Conservation (phyloP, 2,113 vertebrate genomes). For the Lanius ludovicianus region DNA sequence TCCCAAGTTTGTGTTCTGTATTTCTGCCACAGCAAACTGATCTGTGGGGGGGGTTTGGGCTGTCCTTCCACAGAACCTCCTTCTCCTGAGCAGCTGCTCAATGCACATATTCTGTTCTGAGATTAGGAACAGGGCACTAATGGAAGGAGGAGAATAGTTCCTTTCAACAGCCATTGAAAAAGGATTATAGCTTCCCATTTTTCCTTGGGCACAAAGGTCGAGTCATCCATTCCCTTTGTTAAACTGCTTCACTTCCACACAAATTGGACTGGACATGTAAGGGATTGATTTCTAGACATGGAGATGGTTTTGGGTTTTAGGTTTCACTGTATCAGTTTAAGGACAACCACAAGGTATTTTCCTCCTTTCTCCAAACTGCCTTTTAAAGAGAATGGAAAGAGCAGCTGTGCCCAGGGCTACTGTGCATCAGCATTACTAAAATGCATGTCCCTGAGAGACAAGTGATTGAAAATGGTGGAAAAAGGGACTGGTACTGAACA, state of each 20-base stretch:
- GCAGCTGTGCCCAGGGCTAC: background rate
- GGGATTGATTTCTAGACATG: conserved; percentile 1
- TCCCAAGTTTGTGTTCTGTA: background rate
- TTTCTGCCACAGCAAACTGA: background rate
- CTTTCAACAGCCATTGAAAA: conserved; percentile 17
- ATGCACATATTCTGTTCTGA: background rate
- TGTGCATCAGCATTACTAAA: background rate
- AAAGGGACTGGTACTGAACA: background rate
- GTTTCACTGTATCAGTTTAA: background rate
- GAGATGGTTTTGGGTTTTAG: background rate
- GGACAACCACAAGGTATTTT: background rate
- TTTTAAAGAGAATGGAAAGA: background rate
- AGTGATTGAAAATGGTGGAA: background rate
- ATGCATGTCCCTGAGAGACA: background rate
- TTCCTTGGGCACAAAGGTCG: background rate
- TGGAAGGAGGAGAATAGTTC: conserved; percentile 12
- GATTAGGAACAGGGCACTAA: background rate
- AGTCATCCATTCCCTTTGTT: background rate
- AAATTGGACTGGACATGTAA: background rate
- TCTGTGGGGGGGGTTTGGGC: background rate
- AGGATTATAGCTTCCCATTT: conserved; percentile 22
- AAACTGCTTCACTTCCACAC: conserved; percentile 27
- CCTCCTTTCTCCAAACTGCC: background rate
- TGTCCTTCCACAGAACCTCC: background rate
- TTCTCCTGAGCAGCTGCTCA: background rate